Evolutionary conservation across 2,888 invertebrate genomes (phyloP), one percentile per base, ranked within the genome.

Genomic region (Mythimna ferrago): DNA sequence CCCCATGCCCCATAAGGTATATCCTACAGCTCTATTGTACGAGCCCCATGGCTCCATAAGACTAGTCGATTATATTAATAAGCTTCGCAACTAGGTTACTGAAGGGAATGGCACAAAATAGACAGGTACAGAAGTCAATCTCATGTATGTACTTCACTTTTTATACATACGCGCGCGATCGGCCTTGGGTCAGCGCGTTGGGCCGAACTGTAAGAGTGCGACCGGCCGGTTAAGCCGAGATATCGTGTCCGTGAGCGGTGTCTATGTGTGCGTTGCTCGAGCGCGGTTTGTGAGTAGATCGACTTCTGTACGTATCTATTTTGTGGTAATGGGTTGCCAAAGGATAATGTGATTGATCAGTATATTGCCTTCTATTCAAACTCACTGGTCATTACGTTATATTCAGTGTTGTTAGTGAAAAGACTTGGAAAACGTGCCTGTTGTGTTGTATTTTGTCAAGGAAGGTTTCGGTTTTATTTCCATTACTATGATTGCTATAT

Each of bases 31-130:
- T 51, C 64, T 51, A 53, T 64, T 64, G 60, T 60, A 41, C 60
- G 60, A 38, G 38, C 14, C 38, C 38, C 60, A 41, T 41, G n/a
- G 6, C 71, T 35, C 73, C 80, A 85, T 85, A 76, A 75, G 66
- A 64, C 53, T 48, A 63, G 66, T 72, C 72, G 71, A 83, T 78
- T 84, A 84, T 84, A 70, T 77, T 83, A 80, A 83, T 77, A 81
- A 72, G 81, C 72, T 74, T 61, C 19, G 58, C 81, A 80, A 86
- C 69, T 83, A 56, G 86, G 77, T 83, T 86, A 68, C 10, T 48
- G 26, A 63, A 11, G 16, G 26, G 26, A 26, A 26, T 26, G 26
- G 26, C 26, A 26, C 26, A 26, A 26, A 26, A 26, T 26, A 26
- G 26, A 26, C 26, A 26, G 26, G 26, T 26, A 26, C 26, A 26